A percentile compares a stretch with the other conserved stretches of the same genome.
Conservation (phyloP, 2,888 invertebrate species). For the Pristionchus fissidentatus region DNA sequence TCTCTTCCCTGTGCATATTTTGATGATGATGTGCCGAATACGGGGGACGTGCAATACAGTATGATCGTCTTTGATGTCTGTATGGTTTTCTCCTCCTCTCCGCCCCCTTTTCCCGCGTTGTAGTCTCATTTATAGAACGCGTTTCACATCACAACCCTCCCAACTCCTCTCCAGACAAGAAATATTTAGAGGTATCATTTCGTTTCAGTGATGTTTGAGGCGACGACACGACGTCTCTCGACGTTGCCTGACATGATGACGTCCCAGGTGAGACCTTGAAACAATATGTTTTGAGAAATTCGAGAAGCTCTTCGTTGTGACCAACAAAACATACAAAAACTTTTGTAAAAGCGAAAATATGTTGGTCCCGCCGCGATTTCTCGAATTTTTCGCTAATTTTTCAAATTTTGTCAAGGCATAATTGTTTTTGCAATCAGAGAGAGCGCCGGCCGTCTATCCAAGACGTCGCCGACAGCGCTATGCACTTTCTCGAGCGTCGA, state of each 20-base stretch:
- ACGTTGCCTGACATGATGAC: constrained; percentile 33
- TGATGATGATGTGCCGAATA: neutral
- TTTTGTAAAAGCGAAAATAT: neutral
- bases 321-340: too few species aligned
- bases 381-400: neutral
- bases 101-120: neutral
- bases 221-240: constrained; percentile 42
- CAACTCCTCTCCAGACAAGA: neutral
- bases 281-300: too few species aligned
- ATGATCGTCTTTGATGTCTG: neutral
- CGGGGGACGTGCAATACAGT: neutral
- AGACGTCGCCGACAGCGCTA: constrained; percentile 55
- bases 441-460: constrained; percentile 52
- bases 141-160: neutral
- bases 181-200: neutral
- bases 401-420: neutral
- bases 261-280: constrained; percentile 22
- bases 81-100: neutral
- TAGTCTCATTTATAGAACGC: neutral
- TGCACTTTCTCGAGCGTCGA: constrained; percentile 58
- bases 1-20: neutral
- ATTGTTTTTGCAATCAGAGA: too few species aligned
- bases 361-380: too few species aligned
- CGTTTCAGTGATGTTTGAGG: constrained; percentile 28
- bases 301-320: too few species aligned